Evolutionary conservation across 2,797 vertebrate genomes (phyloP).

Genomic region (Sebastes cheni): DNA sequence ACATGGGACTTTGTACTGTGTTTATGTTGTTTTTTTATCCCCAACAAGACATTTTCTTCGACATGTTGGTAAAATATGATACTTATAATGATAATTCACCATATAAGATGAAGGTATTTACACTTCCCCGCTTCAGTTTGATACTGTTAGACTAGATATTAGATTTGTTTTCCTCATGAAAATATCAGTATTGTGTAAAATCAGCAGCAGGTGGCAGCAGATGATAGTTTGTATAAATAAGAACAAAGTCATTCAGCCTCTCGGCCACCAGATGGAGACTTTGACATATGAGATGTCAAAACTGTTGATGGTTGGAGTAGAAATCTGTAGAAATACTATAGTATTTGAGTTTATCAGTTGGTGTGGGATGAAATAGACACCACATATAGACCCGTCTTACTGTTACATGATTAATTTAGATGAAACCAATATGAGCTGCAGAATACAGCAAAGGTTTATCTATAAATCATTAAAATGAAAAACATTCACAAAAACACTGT

Average conservation of each 20-base stretch:
- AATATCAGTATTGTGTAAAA: neutral
- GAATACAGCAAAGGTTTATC: neutral
- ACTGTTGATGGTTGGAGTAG: too few relatives aligned
- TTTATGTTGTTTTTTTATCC: neutral
- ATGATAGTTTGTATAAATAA: neutral
- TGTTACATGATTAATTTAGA: neutral
- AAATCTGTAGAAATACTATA: neutral
- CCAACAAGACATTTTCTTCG: neutral
- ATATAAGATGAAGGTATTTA: neutral
- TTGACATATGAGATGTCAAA: neutral
- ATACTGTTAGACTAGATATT: neutral
- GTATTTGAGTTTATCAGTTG: neutral
- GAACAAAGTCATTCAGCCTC: neutral
- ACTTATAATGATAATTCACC: neutral
- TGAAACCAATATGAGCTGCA: neutral
- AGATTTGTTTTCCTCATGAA: neutral
- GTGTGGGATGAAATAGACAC: neutral
- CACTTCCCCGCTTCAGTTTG: neutral
- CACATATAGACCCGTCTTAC: neutral
- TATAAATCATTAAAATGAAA: neutral
- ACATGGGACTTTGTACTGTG: too few relatives aligned
- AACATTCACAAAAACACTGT: neutral
- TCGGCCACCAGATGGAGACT: conserved; percentile 45
- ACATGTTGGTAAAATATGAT: neutral
- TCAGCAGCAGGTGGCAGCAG: conserved; percentile 56